phyloP scores from a whole-genome alignment of 1,140 invertebrate genomes.

The Drosophila sp. region DNA sequence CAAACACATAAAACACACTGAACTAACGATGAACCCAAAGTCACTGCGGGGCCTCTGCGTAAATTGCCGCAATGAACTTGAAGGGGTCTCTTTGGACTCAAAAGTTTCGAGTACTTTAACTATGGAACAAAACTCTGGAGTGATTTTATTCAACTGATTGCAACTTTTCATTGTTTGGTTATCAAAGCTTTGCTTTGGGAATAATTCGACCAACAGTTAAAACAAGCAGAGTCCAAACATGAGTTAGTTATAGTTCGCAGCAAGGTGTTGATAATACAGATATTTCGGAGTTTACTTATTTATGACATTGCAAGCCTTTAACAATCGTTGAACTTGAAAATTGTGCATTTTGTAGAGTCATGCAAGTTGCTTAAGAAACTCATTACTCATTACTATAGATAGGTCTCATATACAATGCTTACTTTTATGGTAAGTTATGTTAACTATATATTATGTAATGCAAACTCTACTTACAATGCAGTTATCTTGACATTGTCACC shows the following conservation, averaged over 20 bases:
- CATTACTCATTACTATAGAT: background rate
- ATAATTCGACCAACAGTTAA: background rate
- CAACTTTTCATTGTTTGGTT: constrained; percentile 24
- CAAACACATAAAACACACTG: background rate
- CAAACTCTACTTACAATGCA: too few species aligned
- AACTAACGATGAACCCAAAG: background rate
- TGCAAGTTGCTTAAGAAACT: constrained; percentile 10
- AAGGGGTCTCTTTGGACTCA: constrained; percentile 34
- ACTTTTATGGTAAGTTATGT: background rate
- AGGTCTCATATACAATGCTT: too few species aligned
- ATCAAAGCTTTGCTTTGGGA: background rate
- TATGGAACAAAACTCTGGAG: constrained; percentile 4
- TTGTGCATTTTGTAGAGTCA: constrained; percentile 13
- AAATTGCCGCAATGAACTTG: constrained; percentile 59
- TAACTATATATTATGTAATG: too few species aligned
- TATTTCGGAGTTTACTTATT: background rate
- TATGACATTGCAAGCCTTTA: constrained; percentile 6
- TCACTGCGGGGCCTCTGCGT: background rate
- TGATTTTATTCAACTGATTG: constrained; percentile 30
- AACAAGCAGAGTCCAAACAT: background rate
- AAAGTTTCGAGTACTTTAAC: background rate
- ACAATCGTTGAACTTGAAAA: constrained; percentile 14
- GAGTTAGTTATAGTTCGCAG: background rate
- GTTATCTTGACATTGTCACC: too few species aligned
- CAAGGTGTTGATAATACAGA: background rate